These are phyloP conservation scores for Hemaris fuciformis DNA, from an alignment of 2,888 invertebrate genomes.

Conservation along the genomic window DNA sequence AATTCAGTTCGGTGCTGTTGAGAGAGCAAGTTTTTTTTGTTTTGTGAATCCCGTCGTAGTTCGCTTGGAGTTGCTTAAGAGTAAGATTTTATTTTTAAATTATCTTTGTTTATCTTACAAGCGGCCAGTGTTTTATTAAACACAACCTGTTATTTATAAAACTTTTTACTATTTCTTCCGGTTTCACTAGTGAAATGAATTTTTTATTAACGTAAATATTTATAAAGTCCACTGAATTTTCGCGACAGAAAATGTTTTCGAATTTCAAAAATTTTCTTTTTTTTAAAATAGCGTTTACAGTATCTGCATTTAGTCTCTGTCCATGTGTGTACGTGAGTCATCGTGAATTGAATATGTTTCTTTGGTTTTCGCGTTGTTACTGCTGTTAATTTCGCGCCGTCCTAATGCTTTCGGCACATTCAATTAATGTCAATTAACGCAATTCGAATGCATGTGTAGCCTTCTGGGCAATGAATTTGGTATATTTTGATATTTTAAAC, in stretches of 20 bases:
- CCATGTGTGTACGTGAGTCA: slow-evolving; percentile 1
- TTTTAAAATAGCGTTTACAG: not conserved
- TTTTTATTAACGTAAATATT: not conserved
- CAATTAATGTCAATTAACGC: slow-evolving; percentile 43
- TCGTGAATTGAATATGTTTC: not conserved
- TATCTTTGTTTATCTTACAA: slow-evolving; percentile 38
- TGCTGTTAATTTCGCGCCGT: slow-evolving; percentile 27
- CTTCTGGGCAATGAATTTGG: slow-evolving; percentile 17
- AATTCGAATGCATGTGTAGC: slow-evolving; percentile 18
- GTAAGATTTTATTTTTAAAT: slow-evolving; percentile 31
- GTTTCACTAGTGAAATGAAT: not conserved
- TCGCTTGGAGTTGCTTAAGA: slow-evolving; percentile 21
- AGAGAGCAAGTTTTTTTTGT: slow-evolving; percentile 26
- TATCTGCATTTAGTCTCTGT: not conserved
- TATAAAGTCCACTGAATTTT: not conserved
- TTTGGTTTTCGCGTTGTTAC: slow-evolving; percentile 16
- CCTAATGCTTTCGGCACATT: slow-evolving; percentile 23
- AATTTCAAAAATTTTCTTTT: not conserved
- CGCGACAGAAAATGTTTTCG: not conserved
- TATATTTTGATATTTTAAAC: slow-evolving; percentile 18
- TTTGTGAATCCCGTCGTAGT: slow-evolving; percentile 18
- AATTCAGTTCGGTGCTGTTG: slow-evolving; percentile 26
- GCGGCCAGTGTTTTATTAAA: not conserved
- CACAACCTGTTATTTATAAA: not conserved
- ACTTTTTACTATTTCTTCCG: not conserved